Percentiles rank a stretch among this genome's conserved stretches.
These are phyloP conservation scores for Vannuccia rotundouncinata DNA, from an alignment of 2,888 invertebrate genomes.

Conservation along the genomic window DNA sequence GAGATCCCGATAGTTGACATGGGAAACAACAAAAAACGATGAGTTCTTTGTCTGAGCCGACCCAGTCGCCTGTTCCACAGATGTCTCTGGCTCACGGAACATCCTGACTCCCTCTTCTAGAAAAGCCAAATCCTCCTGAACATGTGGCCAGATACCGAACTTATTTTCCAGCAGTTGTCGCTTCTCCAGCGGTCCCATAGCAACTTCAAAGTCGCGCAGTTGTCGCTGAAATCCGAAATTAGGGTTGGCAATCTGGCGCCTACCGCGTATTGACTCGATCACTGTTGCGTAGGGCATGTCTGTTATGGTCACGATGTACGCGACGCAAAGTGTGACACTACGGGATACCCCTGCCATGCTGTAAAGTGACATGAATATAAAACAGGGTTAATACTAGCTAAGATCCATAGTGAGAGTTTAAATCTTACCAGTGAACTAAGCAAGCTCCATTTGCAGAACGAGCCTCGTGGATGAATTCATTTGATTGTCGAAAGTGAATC, in stretches of 20 bases:
- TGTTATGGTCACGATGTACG: slow-evolving; percentile 91
- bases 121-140: neutral
- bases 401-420: too few species aligned
- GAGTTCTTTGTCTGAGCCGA: too few species aligned
- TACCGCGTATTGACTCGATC: neutral
- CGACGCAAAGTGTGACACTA: slow-evolving; percentile 87
- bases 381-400: neutral
- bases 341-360: slow-evolving; percentile 92
- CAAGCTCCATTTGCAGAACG: slow-evolving; percentile 80
- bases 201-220: neutral
- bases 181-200: neutral
- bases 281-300: slow-evolving; percentile 58
- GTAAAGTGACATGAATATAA: slow-evolving; percentile 43
- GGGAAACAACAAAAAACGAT: too few species aligned
- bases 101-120: neutral
- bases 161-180: neutral
- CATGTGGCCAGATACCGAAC: neutral
- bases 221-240: neutral
- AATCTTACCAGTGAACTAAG: slow-evolving; percentile 76
- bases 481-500: slow-evolving; percentile 84
- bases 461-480: slow-evolving; percentile 91
- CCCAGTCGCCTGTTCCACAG: too few species aligned
- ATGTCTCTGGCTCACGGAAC: too few species aligned
- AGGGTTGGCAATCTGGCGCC: neutral
- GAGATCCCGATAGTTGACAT: too few species aligned